Percentiles rank a stretch among this genome's conserved stretches.
These are phyloP conservation scores for Pygoscelis adeliae DNA, from an alignment of 2,113 vertebrate species.

Conservation along the genomic window DNA sequence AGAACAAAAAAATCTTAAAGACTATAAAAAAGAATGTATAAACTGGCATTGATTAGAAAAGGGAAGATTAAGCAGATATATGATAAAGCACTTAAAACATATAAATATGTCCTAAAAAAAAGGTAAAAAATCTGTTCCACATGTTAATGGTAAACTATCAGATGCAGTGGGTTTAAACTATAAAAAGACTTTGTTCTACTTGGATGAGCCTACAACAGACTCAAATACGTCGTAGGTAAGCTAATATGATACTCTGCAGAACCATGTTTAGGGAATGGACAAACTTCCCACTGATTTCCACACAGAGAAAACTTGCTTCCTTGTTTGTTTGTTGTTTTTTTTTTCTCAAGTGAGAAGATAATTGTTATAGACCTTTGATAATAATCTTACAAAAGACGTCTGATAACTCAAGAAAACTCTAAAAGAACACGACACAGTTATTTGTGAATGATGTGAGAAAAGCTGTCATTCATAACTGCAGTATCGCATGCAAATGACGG, in stretches of 20 bases:
- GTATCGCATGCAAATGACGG: not conserved
- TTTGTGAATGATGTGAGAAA: not conserved
- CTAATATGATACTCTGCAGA: not conserved
- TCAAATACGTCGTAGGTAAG: not conserved
- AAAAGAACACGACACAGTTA: not conserved
- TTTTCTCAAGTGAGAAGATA: not conserved
- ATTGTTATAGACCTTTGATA: not conserved
- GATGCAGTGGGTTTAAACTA: not conserved
- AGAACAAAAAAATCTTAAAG: not conserved
- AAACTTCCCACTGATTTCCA: not conserved
- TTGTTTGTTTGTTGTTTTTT: not conserved
- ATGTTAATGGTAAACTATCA: not conserved
- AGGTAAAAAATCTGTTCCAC: not conserved
- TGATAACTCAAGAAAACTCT: not conserved
- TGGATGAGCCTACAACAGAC: not conserved
- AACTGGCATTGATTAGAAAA: not conserved
- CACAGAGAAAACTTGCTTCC: not conserved
- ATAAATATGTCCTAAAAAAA: not conserved
- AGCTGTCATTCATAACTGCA: not conserved
- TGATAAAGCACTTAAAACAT: not conserved
- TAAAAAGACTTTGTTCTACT: not conserved
- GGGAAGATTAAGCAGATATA: not conserved
- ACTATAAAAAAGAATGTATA: not conserved
- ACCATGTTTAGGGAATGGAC: not conserved
- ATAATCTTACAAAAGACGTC: not conserved